Evolutionary conservation across 2,888 invertebrate genomes (phyloP), one percentile per base, ranked within the genome.

Genomic region (Blomia tropicalis): DNA sequence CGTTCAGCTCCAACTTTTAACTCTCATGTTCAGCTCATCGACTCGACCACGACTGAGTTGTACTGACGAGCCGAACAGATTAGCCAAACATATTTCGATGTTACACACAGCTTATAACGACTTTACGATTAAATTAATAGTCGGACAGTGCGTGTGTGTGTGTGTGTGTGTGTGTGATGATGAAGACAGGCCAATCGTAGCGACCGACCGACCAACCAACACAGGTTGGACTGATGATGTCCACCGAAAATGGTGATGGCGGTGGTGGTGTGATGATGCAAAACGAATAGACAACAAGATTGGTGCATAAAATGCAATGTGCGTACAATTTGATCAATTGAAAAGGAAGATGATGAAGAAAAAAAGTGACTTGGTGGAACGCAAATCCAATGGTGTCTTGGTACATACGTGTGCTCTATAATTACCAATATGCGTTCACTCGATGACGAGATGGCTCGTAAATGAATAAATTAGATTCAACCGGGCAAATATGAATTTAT

Each of bases 71-170:
- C 41, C 41, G n/a, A 11, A n/a, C 51, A 47, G 51, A 47, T 47
- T 47, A 47, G n/a, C 51, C 51, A 47, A 47, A 7, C 7, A 47
- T 7, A 7, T 11, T 11, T 7, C 51, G 51, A 47, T 22, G 51
- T 47, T 7, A 22, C n/a, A n/a, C n/a, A n/a, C n/a, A n/a, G n/a
- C n/a, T 7, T n/a, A 47, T 47, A 47, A 47, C 51, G 51, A 47
- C 51, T 47, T 47, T 47, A 47, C 51, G 51, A 47, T 47, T 27
- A 47, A 47, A 47, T 47, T 47, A 47, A 47, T 47, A 47, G 51
- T 47, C 51, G 51, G 7, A 47, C 51, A n/a, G n/a, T n/a, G n/a
- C n/a, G n/a, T n/a, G n/a, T n/a, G n/a, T n/a, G n/a, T n/a, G n/a
- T n/a, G n/a, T n/a, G n/a, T n/a, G n/a, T n/a, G n/a, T n/a, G n/a